Evolutionary conservation across 2,888 invertebrate genomes (phyloP).

Genomic region (Trachelus tabidus): DNA sequence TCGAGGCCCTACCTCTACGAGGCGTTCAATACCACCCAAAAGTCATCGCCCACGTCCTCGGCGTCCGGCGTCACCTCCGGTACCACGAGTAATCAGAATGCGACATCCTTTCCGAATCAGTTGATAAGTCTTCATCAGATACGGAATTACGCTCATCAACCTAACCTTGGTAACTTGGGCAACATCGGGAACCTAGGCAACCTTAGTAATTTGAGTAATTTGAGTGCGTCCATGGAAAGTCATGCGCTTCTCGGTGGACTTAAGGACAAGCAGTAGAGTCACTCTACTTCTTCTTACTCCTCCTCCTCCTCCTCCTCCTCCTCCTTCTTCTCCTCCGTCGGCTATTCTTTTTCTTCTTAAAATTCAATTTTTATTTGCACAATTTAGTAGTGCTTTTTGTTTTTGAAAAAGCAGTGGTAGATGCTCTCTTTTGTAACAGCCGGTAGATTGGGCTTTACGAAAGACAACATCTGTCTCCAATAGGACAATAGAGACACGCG

Average conservation of each 20-base stretch:
- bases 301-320: too few relatives aligned
- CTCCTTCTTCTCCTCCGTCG: background rate
- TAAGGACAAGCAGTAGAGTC: slow-evolving; percentile 60
- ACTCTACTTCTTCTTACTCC: too few relatives aligned
- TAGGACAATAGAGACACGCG: too few relatives aligned
- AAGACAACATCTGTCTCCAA: too few relatives aligned
- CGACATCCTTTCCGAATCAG: slow-evolving; percentile 88
- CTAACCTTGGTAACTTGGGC: slow-evolving; percentile 72
- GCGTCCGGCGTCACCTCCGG: slow-evolving; percentile 54
- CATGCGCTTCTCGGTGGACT: slow-evolving; percentile 61
- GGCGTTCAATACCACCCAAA: slow-evolving; percentile 88
- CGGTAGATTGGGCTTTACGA: too few relatives aligned
- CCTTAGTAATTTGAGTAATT: slow-evolving; percentile 59
- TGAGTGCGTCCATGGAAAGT: slow-evolving; percentile 62
- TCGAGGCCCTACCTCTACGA: slow-evolving; percentile 91
- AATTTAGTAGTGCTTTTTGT: too few relatives aligned
- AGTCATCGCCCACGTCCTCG: slow-evolving; percentile 67
- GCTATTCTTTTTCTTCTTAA: slow-evolving; percentile 12
- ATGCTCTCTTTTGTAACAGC: slow-evolving; percentile 1
- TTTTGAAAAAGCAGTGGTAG: too few relatives aligned
- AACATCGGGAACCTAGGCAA: slow-evolving; percentile 59
- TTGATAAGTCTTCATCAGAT: slow-evolving; percentile 96
- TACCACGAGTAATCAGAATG: slow-evolving; percentile 62
- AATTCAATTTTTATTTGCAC: background rate
- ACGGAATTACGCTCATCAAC: slow-evolving; percentile 94